These are phyloP conservation scores for Porites divaricata DNA, from an alignment of 92 coral and sea anemone genomes.

Conservation along the genomic window DNA sequence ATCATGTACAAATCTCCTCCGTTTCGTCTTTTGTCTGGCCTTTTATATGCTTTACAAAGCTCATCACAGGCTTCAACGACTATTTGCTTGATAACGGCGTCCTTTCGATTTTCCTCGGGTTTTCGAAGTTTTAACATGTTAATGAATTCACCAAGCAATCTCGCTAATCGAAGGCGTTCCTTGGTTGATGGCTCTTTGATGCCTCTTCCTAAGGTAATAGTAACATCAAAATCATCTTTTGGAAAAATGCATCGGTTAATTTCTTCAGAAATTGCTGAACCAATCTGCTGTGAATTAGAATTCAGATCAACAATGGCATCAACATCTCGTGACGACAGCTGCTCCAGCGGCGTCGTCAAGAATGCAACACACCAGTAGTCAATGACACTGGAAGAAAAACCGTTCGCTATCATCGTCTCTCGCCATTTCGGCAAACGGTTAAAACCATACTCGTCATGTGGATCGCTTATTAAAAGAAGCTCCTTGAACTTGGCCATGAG, in stretches of 20 bases:
- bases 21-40: not conserved
- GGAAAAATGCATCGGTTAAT: conserved; percentile 42
- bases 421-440: conserved; percentile 62
- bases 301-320: conserved; percentile 67
- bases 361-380: conserved; percentile 71
- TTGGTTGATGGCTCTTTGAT: conserved; percentile 12
- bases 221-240: conserved; percentile 4
- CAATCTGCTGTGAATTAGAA: conserved; percentile 18
- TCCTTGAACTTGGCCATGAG: not conserved
- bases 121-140: conserved; percentile 13
- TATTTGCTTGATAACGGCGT: conserved; percentile 16
- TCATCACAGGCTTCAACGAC: conserved; percentile 43
- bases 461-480: not conserved
- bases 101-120: conserved; percentile 30
- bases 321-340: conserved; percentile 56
- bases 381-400: conserved; percentile 39
- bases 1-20: conserved; percentile 40
- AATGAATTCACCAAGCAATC: conserved; percentile 64
- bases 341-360: conserved; percentile 15
- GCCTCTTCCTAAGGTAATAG: not conserved
- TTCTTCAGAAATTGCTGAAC: conserved; percentile 20
- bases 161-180: conserved; percentile 58
- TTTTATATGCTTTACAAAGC: conserved; percentile 28
- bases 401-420: conserved; percentile 50
- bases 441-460: conserved; percentile 53